Percentiles rank a stretch among this genome's conserved stretches.
Evolutionary conservation across 2,113 vertebrate species (phyloP).

Genomic region (Polyodon spathula): DNA sequence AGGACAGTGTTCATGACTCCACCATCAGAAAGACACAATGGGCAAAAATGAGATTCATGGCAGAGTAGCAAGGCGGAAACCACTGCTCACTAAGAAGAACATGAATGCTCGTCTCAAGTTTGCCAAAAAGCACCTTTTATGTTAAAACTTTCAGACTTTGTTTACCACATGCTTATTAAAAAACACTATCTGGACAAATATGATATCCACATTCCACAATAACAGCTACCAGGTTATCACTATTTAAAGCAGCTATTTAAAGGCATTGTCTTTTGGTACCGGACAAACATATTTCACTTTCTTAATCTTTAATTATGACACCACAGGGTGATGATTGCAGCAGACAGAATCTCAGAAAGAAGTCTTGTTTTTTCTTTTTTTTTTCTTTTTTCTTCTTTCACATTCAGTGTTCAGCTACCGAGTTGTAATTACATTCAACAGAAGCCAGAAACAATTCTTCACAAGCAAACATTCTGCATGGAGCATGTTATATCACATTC

Average conservation of each 20-base stretch:
- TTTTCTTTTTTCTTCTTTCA: background rate
- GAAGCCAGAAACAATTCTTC: too few species aligned
- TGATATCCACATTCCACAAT: constrained; percentile 3
- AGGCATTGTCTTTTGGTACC: background rate
- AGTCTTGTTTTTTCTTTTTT: background rate
- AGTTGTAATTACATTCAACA: too few species aligned
- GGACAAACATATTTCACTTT: background rate
- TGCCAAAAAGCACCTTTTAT: too few species aligned
- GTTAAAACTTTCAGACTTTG: constrained; percentile 8
- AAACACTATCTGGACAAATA: constrained; percentile 11
- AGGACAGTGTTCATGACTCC: too few species aligned
- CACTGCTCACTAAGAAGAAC: too few species aligned
- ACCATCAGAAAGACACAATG: too few species aligned
- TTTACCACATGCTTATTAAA: background rate
- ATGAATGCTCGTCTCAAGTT: too few species aligned
- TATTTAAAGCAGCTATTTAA: background rate
- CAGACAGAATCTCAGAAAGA: constrained; percentile 4
- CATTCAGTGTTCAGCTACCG: too few species aligned
- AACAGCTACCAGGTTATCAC: constrained; percentile 2
- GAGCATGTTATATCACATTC: too few species aligned
- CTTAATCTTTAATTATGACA: background rate
- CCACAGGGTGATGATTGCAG: background rate
- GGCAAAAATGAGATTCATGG: too few species aligned
- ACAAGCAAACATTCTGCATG: too few species aligned
- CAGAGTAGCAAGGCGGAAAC: too few species aligned